Percentiles rank a stretch among this genome's conserved stretches.
These are phyloP conservation scores for Micropterix aruncella DNA, from an alignment of 2,888 invertebrate species.

Conservation along the genomic window DNA sequence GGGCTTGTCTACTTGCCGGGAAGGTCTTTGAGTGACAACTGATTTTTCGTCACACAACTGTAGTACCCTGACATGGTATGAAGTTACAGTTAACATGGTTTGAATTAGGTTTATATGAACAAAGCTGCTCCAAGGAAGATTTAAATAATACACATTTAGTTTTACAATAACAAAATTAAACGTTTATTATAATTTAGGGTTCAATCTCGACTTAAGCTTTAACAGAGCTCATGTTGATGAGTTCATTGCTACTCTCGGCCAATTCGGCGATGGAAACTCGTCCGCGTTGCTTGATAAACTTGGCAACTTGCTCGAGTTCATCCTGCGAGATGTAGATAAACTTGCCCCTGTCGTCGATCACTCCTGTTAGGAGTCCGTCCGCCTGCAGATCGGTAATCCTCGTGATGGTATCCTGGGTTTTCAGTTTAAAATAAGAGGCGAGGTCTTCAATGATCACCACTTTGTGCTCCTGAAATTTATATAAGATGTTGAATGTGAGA, in stretches of 20 bases:
- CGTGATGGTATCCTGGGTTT: slow-evolving; percentile 78
- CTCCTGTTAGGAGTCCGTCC: slow-evolving; percentile 80
- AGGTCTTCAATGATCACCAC: slow-evolving; percentile 90
- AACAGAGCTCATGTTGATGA: slow-evolving; percentile 69
- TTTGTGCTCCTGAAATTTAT: slow-evolving; percentile 61
- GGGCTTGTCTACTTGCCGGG: too few species aligned
- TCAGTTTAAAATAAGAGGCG: slow-evolving; percentile 80
- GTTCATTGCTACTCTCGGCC: slow-evolving; percentile 84
- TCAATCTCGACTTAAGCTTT: not conserved
- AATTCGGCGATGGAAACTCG: slow-evolving; percentile 87
- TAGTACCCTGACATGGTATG: too few species aligned
- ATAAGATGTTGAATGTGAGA: too few species aligned
- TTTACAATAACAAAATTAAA: too few species aligned
- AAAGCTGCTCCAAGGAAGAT: too few species aligned
- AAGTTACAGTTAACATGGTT: too few species aligned
- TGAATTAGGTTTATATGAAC: too few species aligned
- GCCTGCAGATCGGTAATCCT: slow-evolving; percentile 75
- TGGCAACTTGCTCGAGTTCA: slow-evolving; percentile 86
- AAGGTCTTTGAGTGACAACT: too few species aligned
- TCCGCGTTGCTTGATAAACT: slow-evolving; percentile 90
- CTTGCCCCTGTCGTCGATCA: slow-evolving; percentile 97
- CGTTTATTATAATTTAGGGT: too few species aligned
- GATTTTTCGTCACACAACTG: too few species aligned
- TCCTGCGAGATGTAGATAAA: slow-evolving; percentile 92
- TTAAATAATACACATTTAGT: too few species aligned